These are phyloP conservation scores for Altica lythri DNA, from an alignment of 2,888 invertebrate genomes.

Conservation along the genomic window DNA sequence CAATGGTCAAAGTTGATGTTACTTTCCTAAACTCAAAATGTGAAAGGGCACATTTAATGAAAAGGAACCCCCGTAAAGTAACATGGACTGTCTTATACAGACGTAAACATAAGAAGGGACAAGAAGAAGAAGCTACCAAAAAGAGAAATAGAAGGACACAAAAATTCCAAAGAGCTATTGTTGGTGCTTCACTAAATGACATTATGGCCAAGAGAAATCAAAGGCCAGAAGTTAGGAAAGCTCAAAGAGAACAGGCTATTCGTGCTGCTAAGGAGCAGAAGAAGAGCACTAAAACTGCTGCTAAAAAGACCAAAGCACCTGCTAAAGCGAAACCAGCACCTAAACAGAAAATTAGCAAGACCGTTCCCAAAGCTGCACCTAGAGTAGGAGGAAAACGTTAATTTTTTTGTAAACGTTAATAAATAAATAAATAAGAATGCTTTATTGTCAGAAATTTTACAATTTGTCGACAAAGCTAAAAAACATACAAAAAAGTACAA, in stretches of 20 bases:
- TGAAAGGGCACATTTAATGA: slow-evolving; percentile 94
- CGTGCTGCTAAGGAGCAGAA: slow-evolving; percentile 96
- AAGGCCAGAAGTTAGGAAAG: slow-evolving; percentile 98
- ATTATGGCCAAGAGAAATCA: slow-evolving; percentile 99
- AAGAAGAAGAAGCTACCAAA: slow-evolving; percentile 93
- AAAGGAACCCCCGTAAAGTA: slow-evolving; percentile 98
- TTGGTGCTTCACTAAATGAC: slow-evolving; percentile 95
- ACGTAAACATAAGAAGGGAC: slow-evolving; percentile 99
- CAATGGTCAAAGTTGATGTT: too few species aligned
- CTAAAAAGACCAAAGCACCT: slow-evolving; percentile 78
- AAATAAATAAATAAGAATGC: slow-evolving; percentile 18
- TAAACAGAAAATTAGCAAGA: slow-evolving; percentile 88
- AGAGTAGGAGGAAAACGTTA: slow-evolving; percentile 98
- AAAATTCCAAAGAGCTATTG: slow-evolving; percentile 97
- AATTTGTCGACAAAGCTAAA: too few species aligned
- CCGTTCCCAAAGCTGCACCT: slow-evolving; percentile 86
- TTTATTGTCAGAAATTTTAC: too few species aligned
- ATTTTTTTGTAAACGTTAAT: slow-evolving; percentile 51
- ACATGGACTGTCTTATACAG: slow-evolving; percentile 99
- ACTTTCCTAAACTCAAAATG: slow-evolving; percentile 98
- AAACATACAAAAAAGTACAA: too few species aligned
- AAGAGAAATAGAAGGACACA: slow-evolving; percentile 93
- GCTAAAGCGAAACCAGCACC: slow-evolving; percentile 77
- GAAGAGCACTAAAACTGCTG: slow-evolving; percentile 83
- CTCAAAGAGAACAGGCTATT: slow-evolving; percentile 97